Evolutionary conservation across 2,113 vertebrate genomes (phyloP).

Genomic region (Merops nubicus): DNA sequence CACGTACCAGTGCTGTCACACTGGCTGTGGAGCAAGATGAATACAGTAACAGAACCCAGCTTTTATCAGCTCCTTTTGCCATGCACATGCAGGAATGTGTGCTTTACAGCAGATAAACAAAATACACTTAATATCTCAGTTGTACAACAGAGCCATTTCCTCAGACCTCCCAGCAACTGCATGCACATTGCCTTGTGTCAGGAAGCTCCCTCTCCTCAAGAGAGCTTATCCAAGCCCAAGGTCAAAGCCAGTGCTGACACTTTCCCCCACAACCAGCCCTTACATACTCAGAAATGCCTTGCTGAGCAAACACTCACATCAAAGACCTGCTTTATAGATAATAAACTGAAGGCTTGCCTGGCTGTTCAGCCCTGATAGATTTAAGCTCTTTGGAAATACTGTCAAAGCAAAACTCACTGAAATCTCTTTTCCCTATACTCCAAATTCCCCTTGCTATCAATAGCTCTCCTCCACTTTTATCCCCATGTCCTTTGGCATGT

Average conservation of each 20-base stretch:
- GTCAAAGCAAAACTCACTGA: neutral
- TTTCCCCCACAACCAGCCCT: neutral
- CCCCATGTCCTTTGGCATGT: neutral
- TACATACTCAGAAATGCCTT: neutral
- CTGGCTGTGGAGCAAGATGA: neutral
- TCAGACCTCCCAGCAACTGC: neutral
- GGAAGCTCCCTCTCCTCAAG: neutral
- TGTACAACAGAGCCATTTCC: neutral
- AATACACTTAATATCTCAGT: neutral
- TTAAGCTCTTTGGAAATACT: neutral
- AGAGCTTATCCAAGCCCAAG: neutral
- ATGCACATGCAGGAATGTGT: rapidly evolving
- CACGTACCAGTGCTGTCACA: neutral
- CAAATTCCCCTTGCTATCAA: neutral
- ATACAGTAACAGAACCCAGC: neutral
- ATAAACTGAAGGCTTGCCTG: neutral
- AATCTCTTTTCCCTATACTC: neutral
- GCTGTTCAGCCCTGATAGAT: neutral
- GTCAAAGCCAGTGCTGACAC: neutral
- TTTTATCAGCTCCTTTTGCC: neutral
- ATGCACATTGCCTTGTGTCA: neutral
- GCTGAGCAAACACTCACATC: neutral
- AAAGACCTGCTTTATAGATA: neutral
- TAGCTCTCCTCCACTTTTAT: neutral
- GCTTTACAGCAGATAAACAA: neutral